A percentile compares a stretch with the other conserved stretches of the same genome.
phyloP scores from a whole-genome alignment of 2,797 vertebrate species.

The Babyrousa celebensis region DNA sequence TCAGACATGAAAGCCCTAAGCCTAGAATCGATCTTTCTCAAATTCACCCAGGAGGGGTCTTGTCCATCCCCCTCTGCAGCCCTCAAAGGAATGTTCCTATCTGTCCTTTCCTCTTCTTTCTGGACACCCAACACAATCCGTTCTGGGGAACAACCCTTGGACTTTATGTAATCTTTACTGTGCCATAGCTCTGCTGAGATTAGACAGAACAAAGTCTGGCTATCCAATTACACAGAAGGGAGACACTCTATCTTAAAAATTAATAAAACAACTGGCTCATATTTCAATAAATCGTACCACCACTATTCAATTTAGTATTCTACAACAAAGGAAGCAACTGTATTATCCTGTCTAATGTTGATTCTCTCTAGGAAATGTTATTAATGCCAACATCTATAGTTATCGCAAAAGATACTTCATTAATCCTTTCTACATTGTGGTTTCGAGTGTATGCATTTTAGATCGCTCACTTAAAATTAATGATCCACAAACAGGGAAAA shows the following conservation, averaged over 20 bases:
- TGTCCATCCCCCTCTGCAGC: not conserved
- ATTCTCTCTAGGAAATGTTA: not conserved
- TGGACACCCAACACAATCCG: not conserved
- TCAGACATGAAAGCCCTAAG: not conserved
- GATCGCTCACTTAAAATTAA: conserved; percentile 18
- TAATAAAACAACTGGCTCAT: not conserved
- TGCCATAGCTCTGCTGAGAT: not conserved
- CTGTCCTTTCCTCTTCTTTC: not conserved
- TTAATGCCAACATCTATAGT: not conserved
- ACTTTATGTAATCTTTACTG: not conserved
- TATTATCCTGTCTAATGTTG: not conserved
- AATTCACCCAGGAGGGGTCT: not conserved
- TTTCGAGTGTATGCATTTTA: not conserved
- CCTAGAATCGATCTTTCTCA: not conserved
- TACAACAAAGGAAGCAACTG: not conserved
- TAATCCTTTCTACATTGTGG: not conserved
- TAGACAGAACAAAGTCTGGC: not conserved
- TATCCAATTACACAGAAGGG: not conserved
- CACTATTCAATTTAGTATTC: not conserved
- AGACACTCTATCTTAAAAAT: not conserved
- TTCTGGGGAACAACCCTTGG: not conserved
- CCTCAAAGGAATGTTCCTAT: not conserved
- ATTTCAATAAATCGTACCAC: not conserved
- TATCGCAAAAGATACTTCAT: not conserved
- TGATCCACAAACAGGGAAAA: not conserved